phyloP scores from a whole-genome alignment of 2,888 invertebrate species.

The Melinaea marsaeus region DNA sequence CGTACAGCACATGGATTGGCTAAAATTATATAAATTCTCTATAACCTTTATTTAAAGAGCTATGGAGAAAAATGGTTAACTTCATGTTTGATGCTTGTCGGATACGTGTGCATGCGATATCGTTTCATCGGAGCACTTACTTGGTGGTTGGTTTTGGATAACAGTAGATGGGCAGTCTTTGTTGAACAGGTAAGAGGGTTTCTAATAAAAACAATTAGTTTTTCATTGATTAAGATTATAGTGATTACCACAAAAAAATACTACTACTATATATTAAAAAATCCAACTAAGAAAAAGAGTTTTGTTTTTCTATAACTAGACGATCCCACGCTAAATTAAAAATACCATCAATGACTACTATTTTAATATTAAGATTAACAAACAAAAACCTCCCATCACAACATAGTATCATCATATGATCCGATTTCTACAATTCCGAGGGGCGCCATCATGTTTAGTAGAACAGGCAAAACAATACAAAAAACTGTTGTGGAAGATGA shows the following conservation, averaged over 20 bases:
- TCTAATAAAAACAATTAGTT: slow-evolving; percentile 1
- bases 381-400: no score
- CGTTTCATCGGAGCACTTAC: slow-evolving; percentile 59
- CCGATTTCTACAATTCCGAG: slow-evolving; percentile 51
- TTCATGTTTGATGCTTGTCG: slow-evolving; percentile 51
- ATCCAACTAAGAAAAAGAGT: no score
- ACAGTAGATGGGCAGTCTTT: slow-evolving; percentile 50
- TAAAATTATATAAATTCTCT: not conserved
- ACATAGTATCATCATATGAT: slow-evolving; percentile 65
- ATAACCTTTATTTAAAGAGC: slow-evolving; percentile 37
- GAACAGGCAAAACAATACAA: slow-evolving; percentile 62
- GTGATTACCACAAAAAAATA: no score
- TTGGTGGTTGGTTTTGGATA: slow-evolving; percentile 57
- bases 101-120: slow-evolving; percentile 56
- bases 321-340: no score
- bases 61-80: slow-evolving; percentile 55
- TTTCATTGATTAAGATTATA: no score
- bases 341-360: no score
- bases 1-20: not conserved
- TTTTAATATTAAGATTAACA: no score
- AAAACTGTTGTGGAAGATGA: slow-evolving; percentile 61
- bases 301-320: no score
- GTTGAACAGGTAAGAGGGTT: slow-evolving; percentile 51
- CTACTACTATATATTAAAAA: no score
- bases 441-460: slow-evolving; percentile 48